Evolutionary conservation across 92 coral and sea anemone genomes (phyloP), one percentile per base, ranked within the genome.

Genomic region (Umimayanthus kanabou): DNA sequence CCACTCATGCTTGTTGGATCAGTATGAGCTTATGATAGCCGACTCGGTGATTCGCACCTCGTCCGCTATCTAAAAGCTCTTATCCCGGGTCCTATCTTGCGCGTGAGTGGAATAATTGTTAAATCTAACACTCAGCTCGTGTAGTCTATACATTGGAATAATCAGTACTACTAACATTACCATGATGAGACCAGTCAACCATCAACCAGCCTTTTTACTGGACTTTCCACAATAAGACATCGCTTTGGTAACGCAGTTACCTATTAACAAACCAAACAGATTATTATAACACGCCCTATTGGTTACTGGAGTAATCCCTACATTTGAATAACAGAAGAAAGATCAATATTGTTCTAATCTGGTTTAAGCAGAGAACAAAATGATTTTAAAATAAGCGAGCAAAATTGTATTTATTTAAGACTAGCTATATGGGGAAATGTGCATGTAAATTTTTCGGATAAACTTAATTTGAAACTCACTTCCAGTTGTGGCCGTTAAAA

Each of bases 301-400:
- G 76, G 85, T 14, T 47, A 69, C 69, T 67, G 29, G 30, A 69
- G 7, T 28, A 45, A 25, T 26, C 76, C 58, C 65, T 26, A 15
- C 18, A 82, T 82, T 82, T 82, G 9, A 82, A 82, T 82, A 82
- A 82, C 77, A 82, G 33, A 67, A 70, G 64, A 28, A 69, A 23
- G 8, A 26, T 23, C 76, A 67, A 67, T 13, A 25, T 43, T 67
- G 61, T 0, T 16, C 26, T 30, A 55, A 30, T 25, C 20, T 28
- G 39, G 43, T 80, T 57, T 80, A n/a, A 82, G 5, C 37, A 33
- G 37, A 33, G 37, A 33, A 33, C 37, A 4, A 2, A 37, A 11
- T n/a, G 18, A 0, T 8, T 25, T 14, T 25, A 25, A 61, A 14
- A 61, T 5, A 61, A 16, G 5, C 14, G 9, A 61, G 26, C 26